Evolutionary conservation across 2,797 vertebrate genomes (phyloP).

Genomic region (Melanotaenia parkinsoni): DNA sequence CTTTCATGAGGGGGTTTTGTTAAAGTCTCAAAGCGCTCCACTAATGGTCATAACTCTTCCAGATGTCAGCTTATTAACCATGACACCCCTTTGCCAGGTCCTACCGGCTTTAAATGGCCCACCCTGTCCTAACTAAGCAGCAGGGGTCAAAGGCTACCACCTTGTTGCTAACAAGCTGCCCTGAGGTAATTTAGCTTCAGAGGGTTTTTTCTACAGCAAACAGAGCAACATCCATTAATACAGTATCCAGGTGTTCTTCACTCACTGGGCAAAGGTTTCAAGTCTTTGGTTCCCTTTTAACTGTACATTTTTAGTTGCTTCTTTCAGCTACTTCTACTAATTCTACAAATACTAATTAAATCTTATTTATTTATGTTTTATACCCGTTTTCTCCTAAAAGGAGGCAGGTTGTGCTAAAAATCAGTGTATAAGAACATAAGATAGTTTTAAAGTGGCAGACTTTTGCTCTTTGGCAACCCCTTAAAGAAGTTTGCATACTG

Average conservation of each 20-base stretch:
- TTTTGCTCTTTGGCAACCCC: no score
- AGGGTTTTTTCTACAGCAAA: constrained; percentile 53
- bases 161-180: constrained; percentile 74
- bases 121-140: constrained; percentile 77
- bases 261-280: neutral
- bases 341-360: neutral
- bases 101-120: constrained; percentile 70
- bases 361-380: neutral
- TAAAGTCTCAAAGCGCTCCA: constrained; percentile 65
- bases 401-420: neutral
- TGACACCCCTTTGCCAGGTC: constrained; percentile 65
- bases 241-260: constrained; percentile 74
- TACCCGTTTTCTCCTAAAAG: neutral
- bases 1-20: constrained; percentile 76
- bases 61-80: constrained; percentile 82
- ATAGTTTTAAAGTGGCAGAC: neutral
- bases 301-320: neutral
- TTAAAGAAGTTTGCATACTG: neutral
- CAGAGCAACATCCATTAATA: constrained; percentile 53
- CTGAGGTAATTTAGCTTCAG: constrained; percentile 68
- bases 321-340: neutral
- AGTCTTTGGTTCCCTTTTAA: neutral
- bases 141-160: constrained; percentile 72
- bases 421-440: neutral
- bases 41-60: constrained; percentile 80